Conservation (phyloP, 2,888 invertebrate genomes). For the Cerceris ruficornis region DNA sequence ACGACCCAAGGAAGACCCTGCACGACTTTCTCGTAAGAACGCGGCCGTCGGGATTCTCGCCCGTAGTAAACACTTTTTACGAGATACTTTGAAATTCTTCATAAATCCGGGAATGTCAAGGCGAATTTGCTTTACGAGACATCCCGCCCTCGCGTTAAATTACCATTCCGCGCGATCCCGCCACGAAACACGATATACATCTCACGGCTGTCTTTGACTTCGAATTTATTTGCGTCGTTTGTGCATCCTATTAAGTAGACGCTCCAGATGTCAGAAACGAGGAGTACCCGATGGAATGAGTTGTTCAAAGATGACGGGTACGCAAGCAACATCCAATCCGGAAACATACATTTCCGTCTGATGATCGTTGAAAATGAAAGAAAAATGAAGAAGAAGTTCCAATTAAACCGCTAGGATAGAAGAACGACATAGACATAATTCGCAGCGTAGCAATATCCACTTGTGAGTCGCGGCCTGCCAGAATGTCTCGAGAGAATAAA, state of each 20-base stretch:
- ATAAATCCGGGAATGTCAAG: slow-evolving; percentile 59
- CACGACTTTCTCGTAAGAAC: slow-evolving; percentile 67
- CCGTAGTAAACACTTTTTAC: slow-evolving; percentile 62
- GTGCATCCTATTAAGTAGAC: too few relatives aligned
- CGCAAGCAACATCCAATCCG: too few relatives aligned
- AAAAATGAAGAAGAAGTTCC: too few relatives aligned
- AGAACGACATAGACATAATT: not conserved
- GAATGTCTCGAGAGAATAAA: slow-evolving; percentile 44
- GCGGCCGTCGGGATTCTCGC: slow-evolving; percentile 65
- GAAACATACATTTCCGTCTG: too few relatives aligned
- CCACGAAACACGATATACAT: not conserved
- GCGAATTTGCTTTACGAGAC: slow-evolving; percentile 55
- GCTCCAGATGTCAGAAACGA: too few relatives aligned
- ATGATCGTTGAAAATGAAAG: too few relatives aligned
- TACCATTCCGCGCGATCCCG: not conserved
- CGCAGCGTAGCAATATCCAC: not conserved
- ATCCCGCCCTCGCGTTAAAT: slow-evolving; percentile 2
- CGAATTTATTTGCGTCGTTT: not conserved
- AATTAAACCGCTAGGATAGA: not conserved
- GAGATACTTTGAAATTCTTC: slow-evolving; percentile 64
- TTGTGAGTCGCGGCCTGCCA: too few relatives aligned
- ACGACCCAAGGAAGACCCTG: slow-evolving; percentile 58
- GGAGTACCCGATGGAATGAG: too few relatives aligned
- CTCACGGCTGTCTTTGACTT: not conserved
- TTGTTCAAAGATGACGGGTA: too few relatives aligned